Conservation (phyloP, 2,888 invertebrate genomes). For the Augiades crinisus region DNA sequence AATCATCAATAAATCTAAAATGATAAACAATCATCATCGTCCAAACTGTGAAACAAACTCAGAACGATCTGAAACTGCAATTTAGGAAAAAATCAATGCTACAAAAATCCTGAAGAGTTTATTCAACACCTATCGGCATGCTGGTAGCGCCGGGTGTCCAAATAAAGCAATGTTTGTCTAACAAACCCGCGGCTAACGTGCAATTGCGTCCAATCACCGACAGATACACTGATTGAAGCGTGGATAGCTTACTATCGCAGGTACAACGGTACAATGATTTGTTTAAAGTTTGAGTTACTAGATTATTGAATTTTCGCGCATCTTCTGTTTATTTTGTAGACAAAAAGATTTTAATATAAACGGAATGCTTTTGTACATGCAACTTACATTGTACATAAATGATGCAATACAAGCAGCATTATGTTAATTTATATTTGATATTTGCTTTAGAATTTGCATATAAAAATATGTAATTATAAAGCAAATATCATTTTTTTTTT, state of each 20-base stretch:
- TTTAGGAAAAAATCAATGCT: conserved; percentile 1
- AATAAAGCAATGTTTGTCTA: conserved; percentile 36
- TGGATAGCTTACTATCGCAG: conserved; percentile 8
- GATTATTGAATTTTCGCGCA: too few species aligned
- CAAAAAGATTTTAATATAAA: too few species aligned
- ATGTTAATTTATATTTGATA: too few species aligned
- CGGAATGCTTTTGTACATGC: too few species aligned
- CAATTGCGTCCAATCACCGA: conserved; percentile 44
- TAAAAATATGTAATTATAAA: too few species aligned
- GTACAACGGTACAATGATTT: not conserved
- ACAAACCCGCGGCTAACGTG: conserved; percentile 37
- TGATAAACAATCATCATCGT: not conserved
- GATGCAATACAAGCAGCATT: too few species aligned
- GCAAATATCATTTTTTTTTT: too few species aligned
- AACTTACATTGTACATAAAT: too few species aligned
- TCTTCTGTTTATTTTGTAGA: too few species aligned
- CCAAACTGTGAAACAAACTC: too few species aligned
- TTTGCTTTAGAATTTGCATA: too few species aligned
- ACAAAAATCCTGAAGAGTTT: conserved; percentile 3
- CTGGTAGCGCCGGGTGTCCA: conserved; percentile 28
- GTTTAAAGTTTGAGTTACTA: not conserved
- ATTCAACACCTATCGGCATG: conserved; percentile 2
- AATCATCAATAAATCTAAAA: not conserved
- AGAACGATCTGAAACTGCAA: not conserved
- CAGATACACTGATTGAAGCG: conserved; percentile 46